Conservation (phyloP, 2,113 vertebrate genomes). For the Ramphastos sulfuratus region DNA sequence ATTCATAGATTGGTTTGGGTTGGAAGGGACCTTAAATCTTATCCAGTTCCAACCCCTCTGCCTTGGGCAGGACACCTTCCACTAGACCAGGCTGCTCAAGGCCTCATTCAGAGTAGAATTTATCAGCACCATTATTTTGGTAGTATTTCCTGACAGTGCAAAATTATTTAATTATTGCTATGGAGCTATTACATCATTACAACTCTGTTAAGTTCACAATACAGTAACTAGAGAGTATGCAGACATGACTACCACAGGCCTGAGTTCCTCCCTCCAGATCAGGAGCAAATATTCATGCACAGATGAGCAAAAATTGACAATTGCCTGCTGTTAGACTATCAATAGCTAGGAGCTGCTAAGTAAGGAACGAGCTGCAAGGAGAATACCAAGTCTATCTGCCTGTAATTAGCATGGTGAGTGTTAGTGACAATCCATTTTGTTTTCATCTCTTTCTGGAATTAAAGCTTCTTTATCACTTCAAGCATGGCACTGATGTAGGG, state of each 20-base stretch:
- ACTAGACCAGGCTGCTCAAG: too few species aligned
- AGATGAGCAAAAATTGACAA: not conserved
- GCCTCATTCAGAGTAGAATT: not conserved
- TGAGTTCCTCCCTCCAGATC: not conserved
- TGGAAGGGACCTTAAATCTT: too few species aligned
- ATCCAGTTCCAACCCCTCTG: too few species aligned
- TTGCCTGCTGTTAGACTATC: not conserved
- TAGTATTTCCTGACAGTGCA: not conserved
- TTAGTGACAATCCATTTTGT: not conserved
- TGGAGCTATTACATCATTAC: not conserved
- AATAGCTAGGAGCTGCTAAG: not conserved
- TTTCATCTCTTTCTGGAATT: not conserved
- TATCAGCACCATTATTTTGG: not conserved
- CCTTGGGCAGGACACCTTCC: too few species aligned
- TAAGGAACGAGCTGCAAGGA: not conserved
- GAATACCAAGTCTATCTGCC: not conserved
- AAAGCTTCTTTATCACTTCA: not conserved
- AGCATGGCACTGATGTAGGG: not conserved
- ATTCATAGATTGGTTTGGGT: not conserved
- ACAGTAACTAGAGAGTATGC: not conserved
- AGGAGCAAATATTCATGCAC: not conserved
- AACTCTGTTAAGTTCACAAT: not conserved
- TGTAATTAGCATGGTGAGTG: not conserved
- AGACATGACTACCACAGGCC: not conserved
- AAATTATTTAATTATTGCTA: not conserved